phyloP scores from a whole-genome alignment of 2,888 invertebrate genomes.

The Cheilosia variabilis region DNA sequence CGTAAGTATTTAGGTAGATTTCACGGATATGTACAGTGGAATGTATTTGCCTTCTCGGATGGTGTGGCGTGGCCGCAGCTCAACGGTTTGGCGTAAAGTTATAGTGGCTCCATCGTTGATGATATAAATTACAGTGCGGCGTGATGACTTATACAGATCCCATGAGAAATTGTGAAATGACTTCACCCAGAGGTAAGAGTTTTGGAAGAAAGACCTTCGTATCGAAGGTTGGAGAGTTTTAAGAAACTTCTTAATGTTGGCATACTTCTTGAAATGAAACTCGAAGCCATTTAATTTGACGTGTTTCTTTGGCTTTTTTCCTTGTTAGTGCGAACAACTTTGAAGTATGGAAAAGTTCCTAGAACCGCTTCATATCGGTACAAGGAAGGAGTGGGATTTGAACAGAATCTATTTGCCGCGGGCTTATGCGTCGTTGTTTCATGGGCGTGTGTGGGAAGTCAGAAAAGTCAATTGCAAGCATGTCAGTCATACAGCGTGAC shows the following conservation, averaged over 20 bases:
- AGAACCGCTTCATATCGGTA: too few relatives aligned
- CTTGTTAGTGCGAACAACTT: not conserved
- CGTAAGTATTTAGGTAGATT: constrained; percentile 67
- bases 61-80: constrained; percentile 40
- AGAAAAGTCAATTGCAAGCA: too few relatives aligned
- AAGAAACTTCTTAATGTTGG: constrained; percentile 48
- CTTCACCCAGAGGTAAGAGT: not conserved
- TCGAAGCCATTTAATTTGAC: constrained; percentile 39
- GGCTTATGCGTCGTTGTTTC: too few relatives aligned
- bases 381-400: too few relatives aligned
- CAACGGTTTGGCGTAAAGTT: constrained; percentile 40
- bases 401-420: too few relatives aligned
- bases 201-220: not conserved
- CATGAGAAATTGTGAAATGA: constrained; percentile 45
- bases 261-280: constrained; percentile 48
- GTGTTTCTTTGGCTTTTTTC: not conserved
- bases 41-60: constrained; percentile 28
- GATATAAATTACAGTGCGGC: constrained; percentile 67
- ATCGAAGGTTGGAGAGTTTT: constrained; percentile 34
- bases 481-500: too few relatives aligned
- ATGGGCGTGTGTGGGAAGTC: too few relatives aligned
- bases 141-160: constrained; percentile 53
- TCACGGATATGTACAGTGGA: constrained; percentile 39
- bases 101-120: constrained; percentile 55
- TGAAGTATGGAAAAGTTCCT: not conserved